Conservation (phyloP, 2,797 vertebrate genomes). For the Heteromormyrus szaboi region DNA sequence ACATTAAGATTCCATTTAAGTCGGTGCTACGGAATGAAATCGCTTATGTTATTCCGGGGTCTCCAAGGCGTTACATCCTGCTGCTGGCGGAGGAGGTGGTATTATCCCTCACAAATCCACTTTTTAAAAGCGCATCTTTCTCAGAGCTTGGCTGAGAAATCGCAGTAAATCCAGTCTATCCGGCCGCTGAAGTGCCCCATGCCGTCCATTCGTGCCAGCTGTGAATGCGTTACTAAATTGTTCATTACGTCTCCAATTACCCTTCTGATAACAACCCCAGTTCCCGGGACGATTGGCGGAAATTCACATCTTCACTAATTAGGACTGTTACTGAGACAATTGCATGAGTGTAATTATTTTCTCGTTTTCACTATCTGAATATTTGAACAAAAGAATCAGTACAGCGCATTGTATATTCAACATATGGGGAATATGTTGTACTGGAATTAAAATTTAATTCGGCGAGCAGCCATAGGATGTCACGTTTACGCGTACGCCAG, state of each 20-base stretch:
- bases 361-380: neutral
- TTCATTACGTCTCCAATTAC: constrained; percentile 10
- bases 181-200: neutral
- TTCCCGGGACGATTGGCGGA: neutral
- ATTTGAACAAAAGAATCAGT: neutral
- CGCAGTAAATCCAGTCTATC: neutral
- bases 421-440: neutral
- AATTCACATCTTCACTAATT: constrained; percentile 6
- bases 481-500: neutral
- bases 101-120: constrained; percentile 2
- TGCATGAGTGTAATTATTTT: neutral
- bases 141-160: neutral
- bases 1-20: neutral
- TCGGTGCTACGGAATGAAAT: neutral
- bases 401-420: neutral
- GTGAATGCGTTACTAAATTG: neutral
- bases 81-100: neutral
- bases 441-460: neutral
- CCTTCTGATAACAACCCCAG: neutral
- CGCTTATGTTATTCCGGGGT: neutral
- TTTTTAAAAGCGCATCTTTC: neutral
- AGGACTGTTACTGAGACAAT: neutral
- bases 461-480: neutral
- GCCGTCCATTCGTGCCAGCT: neutral
- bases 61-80: neutral